Evolutionary conservation across 2,888 invertebrate genomes (phyloP).

Genomic region (Agrotis puta): DNA sequence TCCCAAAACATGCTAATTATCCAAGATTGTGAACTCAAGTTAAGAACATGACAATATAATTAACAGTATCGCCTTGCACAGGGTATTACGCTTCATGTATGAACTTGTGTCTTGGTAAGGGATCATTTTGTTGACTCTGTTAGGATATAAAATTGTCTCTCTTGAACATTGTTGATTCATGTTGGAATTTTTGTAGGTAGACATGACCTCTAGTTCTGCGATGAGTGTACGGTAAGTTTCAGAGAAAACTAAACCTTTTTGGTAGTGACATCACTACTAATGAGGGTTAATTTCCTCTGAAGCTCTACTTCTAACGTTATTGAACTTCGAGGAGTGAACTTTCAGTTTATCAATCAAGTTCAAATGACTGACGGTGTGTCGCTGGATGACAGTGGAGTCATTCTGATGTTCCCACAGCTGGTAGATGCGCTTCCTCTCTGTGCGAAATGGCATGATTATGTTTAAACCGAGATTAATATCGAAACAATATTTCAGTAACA

Average conservation of each 20-base stretch:
- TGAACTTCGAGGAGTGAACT: background rate
- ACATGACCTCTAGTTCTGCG: background rate
- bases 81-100: slow-evolving; percentile 72
- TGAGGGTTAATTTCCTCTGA: too few species aligned
- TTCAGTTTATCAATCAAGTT: background rate
- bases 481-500: background rate
- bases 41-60: slow-evolving; percentile 73
- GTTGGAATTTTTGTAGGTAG: slow-evolving; percentile 12
- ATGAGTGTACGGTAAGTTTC: too few species aligned
- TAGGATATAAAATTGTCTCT: slow-evolving; percentile 44
- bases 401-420: too few species aligned
- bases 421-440: too few species aligned
- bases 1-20: slow-evolving; percentile 11
- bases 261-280: too few species aligned
- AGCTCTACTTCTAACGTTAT: background rate
- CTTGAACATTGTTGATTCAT: slow-evolving; percentile 37
- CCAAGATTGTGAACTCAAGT: slow-evolving; percentile 21
- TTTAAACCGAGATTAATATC: too few species aligned
- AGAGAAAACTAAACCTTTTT: too few species aligned
- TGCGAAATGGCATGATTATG: too few species aligned
- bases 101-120: slow-evolving; percentile 70
- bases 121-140: slow-evolving; percentile 56
- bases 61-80: slow-evolving; percentile 75
- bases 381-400: background rate
- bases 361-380: background rate